These are phyloP conservation scores for Sarcophaga carnaria DNA, from an alignment of 2,888 invertebrate genomes.

Conservation along the genomic window DNA sequence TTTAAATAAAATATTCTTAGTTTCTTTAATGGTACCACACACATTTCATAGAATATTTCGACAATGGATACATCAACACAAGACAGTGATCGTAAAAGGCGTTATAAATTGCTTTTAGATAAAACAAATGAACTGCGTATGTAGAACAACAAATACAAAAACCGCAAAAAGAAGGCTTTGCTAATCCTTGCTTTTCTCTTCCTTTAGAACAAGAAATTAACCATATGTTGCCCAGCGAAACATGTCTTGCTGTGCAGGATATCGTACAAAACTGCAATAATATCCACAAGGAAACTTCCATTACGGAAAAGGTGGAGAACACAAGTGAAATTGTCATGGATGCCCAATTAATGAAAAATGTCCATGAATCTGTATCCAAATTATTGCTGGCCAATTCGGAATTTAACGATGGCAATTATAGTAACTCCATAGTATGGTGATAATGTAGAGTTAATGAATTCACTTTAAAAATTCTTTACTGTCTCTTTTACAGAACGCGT, in stretches of 20 bases:
- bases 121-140: slow-evolving; percentile 51
- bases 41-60: not conserved
- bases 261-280: slow-evolving; percentile 76
- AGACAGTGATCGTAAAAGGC: slow-evolving; percentile 57
- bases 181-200: not conserved
- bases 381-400: slow-evolving; percentile 76
- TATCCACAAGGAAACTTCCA: slow-evolving; percentile 74
- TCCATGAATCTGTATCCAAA: slow-evolving; percentile 78
- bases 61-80: slow-evolving; percentile 51
- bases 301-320: slow-evolving; percentile 77
- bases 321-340: slow-evolving; percentile 80
- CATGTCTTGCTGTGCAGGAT: slow-evolving; percentile 72
- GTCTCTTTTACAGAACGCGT: slow-evolving; percentile 62
- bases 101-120: slow-evolving; percentile 60
- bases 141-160: not conserved
- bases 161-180: not conserved
- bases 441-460: not conserved
- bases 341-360: slow-evolving; percentile 79
- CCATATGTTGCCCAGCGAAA: slow-evolving; percentile 62
- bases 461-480: not conserved
- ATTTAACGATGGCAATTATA: slow-evolving; percentile 77
- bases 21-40: slow-evolving; percentile 13
- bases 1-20: not conserved
- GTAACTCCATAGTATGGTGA: slow-evolving; percentile 76
- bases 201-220: slow-evolving; percentile 63